Base-by-base conservation (phyloP, 2,113 vertebrate genomes). In the Actenoides lindsayi region DNA sequence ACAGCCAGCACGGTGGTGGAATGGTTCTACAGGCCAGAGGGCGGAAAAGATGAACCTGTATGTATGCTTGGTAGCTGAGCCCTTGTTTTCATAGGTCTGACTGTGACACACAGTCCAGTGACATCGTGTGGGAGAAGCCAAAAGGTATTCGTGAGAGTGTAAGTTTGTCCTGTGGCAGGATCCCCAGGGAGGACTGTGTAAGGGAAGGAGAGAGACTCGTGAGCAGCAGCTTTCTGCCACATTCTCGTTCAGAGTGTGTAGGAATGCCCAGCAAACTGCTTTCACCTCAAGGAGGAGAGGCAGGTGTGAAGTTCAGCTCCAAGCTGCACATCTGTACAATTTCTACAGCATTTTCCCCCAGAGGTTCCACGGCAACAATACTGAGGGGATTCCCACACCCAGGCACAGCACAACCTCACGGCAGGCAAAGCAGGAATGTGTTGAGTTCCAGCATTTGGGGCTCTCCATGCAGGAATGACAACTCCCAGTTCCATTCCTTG, bases 1-100 rank as follows among this genome's bases (percentile, higher is more conserved):
- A 98, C 96, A 39, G 97, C 99, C 80, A 98, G 62, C 77, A 99
- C 99, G 0, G 89, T 70, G 76, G 99, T 99, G 90, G 95, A 98
- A 20, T 99, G 99, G 99, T 99, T 96, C 98, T 99, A 98, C 96
- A 98, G 85, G 64, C 96, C 98, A 0, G 91, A 96, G 8, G 95
- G 97, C 64, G 97, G 98, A 15, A 97, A 94, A 89, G 96, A 97
- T 51, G 96, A 98, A 54, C 98, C 96, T 48, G 99, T 99, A 98
- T 63, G 99, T 98, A 87, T 82, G 56, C 9, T 48, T 85, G 87
- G 60, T 31, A 41, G 6, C 76, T 42, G 13, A 69, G 51, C 21
- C n/a, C 70, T 94, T 87, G 64, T 57, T 68, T 51, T 48, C 14
- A 2, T 67, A 60, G 64, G 14, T 11, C 28, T 37, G 46, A 16